Evolutionary conservation across 2,797 vertebrate species (phyloP).

Genomic region (Brotula barbata): DNA sequence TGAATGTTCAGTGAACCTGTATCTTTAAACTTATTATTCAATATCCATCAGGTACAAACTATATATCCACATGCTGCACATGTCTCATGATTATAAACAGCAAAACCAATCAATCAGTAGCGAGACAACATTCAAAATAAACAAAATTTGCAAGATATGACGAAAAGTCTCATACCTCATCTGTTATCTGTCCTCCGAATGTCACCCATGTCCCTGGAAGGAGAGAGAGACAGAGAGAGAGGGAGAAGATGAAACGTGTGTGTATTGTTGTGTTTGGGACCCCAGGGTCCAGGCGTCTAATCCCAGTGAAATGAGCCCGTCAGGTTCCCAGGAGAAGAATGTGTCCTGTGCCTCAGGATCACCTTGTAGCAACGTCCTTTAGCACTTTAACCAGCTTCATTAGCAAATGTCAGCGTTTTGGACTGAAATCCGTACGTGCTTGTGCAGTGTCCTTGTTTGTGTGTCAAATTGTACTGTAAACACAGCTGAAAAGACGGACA

Average conservation of each 20-base stretch:
- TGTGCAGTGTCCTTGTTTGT: too few species aligned
- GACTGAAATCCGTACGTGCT: too few species aligned
- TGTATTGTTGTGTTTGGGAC: constrained; percentile 37
- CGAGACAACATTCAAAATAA: neutral
- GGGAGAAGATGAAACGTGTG: constrained; percentile 28
- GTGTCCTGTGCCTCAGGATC: constrained; percentile 33
- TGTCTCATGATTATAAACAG: too few species aligned
- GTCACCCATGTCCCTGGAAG: constrained; percentile 94
- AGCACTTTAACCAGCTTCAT: constrained; percentile 17
- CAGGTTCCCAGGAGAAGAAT: constrained; percentile 35
- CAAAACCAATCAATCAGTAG: neutral
- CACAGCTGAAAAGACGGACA: constrained; percentile 29
- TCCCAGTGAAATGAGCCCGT: constrained; percentile 29
- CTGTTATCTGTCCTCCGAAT: constrained; percentile 95
- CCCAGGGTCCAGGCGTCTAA: constrained; percentile 41
- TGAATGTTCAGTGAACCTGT: too few species aligned
- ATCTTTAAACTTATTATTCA: too few species aligned
- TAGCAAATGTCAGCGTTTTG: constrained; percentile 19
- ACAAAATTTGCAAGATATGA: constrained; percentile 2
- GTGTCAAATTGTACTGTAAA: neutral
- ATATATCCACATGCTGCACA: too few species aligned
- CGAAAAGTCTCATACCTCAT: constrained; percentile 84
- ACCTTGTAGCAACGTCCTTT: constrained; percentile 24
- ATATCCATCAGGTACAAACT: too few species aligned
- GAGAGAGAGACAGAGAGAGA: constrained; percentile 24